phyloP scores from a whole-genome alignment of 2,113 vertebrate genomes.

The Clarias batrachus region DNA sequence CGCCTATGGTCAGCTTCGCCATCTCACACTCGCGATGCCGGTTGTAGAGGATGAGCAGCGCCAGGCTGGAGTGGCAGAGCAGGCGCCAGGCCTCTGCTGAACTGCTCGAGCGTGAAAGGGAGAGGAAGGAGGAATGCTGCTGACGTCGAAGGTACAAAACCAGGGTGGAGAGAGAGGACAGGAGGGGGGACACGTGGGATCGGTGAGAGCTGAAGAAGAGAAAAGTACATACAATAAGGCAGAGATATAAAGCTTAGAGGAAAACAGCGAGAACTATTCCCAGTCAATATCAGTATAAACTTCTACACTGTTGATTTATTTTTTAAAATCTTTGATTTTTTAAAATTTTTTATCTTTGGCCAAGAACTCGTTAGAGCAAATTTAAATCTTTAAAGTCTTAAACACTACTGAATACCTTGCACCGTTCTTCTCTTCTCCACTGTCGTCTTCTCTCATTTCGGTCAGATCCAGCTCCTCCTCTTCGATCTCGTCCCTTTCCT shows the following conservation, averaged over 20 bases:
- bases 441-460: constrained; percentile 39
- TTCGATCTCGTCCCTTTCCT: constrained; percentile 62
- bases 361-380: not conserved
- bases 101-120: constrained; percentile 66
- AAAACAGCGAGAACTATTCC: not conserved
- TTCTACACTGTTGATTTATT: not conserved
- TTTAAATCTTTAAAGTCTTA: not conserved
- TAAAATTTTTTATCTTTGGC: not conserved
- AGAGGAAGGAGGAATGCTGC: constrained; percentile 73
- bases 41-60: constrained; percentile 77
- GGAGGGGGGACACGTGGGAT: constrained; percentile 71
- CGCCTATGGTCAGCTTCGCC: constrained; percentile 73
- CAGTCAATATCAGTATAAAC: not conserved
- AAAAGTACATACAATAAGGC: not conserved
- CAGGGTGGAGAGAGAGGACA: constrained; percentile 75
- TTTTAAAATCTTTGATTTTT: not conserved
- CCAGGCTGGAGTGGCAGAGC: constrained; percentile 77
- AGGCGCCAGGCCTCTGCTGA: constrained; percentile 76
- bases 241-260: not conserved
- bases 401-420: constrained; percentile 59
- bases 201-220: constrained; percentile 57
- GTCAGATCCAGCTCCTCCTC: constrained; percentile 62
- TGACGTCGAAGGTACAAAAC: constrained; percentile 71
- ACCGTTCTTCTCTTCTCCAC: constrained; percentile 67
- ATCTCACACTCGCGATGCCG: constrained; percentile 77